Evolutionary conservation across 1,140 invertebrate species (phyloP).

Genomic region (Drosophila varians): DNA sequence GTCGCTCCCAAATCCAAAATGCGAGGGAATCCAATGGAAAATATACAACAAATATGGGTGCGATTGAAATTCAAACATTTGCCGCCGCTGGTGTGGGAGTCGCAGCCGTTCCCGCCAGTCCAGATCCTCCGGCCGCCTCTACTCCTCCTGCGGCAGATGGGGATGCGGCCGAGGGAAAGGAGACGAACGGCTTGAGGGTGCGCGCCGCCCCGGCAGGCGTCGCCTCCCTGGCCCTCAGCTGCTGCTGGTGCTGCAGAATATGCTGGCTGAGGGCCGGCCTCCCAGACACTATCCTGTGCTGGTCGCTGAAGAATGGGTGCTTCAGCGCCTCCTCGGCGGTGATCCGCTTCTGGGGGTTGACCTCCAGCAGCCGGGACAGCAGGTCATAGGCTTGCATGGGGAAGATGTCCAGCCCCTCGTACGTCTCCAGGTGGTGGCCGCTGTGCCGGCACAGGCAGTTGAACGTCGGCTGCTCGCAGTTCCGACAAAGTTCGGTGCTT

Average conservation of each 20-base stretch:
- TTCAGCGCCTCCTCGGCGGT: slow-evolving; percentile 98
- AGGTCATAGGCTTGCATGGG: slow-evolving; percentile 94
- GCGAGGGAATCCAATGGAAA: not conserved
- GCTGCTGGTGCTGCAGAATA: slow-evolving; percentile 14
- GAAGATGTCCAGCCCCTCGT: slow-evolving; percentile 67
- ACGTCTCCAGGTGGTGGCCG: slow-evolving; percentile 49
- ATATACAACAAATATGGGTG: not conserved
- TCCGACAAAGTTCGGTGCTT: slow-evolving; percentile 64
- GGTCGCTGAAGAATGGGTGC: slow-evolving; percentile 90
- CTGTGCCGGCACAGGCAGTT: slow-evolving; percentile 74
- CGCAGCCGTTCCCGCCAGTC: not conserved
- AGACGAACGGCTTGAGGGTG: slow-evolving; percentile 40
- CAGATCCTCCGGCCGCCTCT: not conserved
- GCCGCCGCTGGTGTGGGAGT: no score
- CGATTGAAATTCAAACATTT: not conserved
- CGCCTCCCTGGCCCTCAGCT: slow-evolving; percentile 26
- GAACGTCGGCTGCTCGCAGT: slow-evolving; percentile 71
- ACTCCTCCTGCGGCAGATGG: not conserved
- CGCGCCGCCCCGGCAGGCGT: slow-evolving; percentile 12
- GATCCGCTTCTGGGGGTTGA: slow-evolving; percentile 98
- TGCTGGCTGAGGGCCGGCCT: slow-evolving; percentile 23
- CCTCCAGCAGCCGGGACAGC: slow-evolving; percentile 99
- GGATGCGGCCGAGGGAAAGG: not conserved
- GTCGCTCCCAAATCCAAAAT: not conserved
- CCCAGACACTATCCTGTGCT: slow-evolving; percentile 51